A percentile compares a stretch with the other conserved stretches of the same genome.
phyloP scores from a whole-genome alignment of 2,888 invertebrate species.

The Chesias legatella region DNA sequence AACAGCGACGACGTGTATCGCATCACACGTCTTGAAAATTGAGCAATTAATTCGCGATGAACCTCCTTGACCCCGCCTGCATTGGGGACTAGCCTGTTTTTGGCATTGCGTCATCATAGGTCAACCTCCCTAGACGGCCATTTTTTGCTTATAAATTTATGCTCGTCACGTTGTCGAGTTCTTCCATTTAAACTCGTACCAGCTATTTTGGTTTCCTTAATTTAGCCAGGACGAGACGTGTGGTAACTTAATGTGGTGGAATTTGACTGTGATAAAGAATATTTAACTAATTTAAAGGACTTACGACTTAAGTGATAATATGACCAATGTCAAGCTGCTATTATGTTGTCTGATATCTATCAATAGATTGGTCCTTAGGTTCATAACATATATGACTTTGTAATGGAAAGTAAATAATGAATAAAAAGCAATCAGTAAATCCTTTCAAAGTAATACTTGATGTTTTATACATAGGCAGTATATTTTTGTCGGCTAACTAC shows the following conservation, averaged over 20 bases:
- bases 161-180: slow-evolving; percentile 68
- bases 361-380: too few relatives aligned
- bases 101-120: slow-evolving; percentile 77
- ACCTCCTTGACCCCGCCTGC: slow-evolving; percentile 70
- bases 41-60: slow-evolving; percentile 64
- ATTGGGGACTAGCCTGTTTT: slow-evolving; percentile 72
- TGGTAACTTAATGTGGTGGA: slow-evolving; percentile 20
- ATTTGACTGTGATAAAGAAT: slow-evolving; percentile 14
- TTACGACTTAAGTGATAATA: too few relatives aligned
- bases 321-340: too few relatives aligned
- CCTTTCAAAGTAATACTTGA: too few relatives aligned
- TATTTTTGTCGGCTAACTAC: too few relatives aligned
- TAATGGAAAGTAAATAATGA: too few relatives aligned
- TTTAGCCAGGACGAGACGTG: slow-evolving; percentile 49
- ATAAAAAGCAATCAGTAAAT: slow-evolving; percentile 46
- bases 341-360: too few relatives aligned
- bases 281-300: slow-evolving; percentile 8
- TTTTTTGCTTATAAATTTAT: slow-evolving; percentile 73
- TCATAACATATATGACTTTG: too few relatives aligned
- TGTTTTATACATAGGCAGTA: too few relatives aligned
- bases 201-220: slow-evolving; percentile 63
- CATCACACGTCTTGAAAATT: slow-evolving; percentile 50
- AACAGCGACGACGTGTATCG: slow-evolving; percentile 24
- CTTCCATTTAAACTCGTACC: slow-evolving; percentile 67
- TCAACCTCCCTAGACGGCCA: slow-evolving; percentile 71